A percentile compares a stretch with the other conserved stretches of the same genome.
Evolutionary conservation across 2,113 vertebrate genomes (phyloP).

Genomic region (Oncorhynchus gorbuscha): DNA sequence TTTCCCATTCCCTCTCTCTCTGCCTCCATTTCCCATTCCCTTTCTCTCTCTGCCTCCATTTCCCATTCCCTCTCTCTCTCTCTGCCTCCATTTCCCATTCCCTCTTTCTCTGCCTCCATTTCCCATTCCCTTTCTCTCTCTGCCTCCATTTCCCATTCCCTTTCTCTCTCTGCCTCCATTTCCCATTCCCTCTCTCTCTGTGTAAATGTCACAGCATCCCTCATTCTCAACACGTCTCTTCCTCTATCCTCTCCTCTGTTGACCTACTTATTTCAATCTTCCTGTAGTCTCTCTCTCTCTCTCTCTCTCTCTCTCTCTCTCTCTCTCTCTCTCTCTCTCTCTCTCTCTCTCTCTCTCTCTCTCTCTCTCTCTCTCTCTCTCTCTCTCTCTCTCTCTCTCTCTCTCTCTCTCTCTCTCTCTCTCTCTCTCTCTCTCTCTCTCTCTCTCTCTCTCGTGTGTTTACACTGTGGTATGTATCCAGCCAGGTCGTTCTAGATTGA

Average conservation of each 20-base stretch:
- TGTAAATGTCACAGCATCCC: conserved; percentile 5
- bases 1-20: too few species aligned
- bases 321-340: conserved; percentile 32
- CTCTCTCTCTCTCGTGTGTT: conserved; percentile 22
- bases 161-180: too few species aligned
- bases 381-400: conserved; percentile 32
- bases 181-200: too few species aligned
- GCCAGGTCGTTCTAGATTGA: conserved; percentile 6
- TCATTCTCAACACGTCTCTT: conserved; percentile 22
- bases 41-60: too few species aligned
- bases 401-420: conserved; percentile 47
- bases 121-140: too few species aligned
- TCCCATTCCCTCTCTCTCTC: too few species aligned
- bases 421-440: conserved; percentile 49
- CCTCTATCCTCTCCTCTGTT: conserved; percentile 37
- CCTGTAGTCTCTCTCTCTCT: conserved; percentile 11
- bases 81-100: too few species aligned
- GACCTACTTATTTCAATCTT: conserved; percentile 67
- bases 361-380: conserved; percentile 45
- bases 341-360: conserved; percentile 40
- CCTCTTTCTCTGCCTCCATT: too few species aligned
- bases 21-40: too few species aligned
- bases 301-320: conserved; percentile 49
- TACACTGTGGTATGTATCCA: neutral
- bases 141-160: too few species aligned